Evolutionary conservation across 2,113 vertebrate genomes (phyloP).

Genomic region (Trichomycterus rosablanca): DNA sequence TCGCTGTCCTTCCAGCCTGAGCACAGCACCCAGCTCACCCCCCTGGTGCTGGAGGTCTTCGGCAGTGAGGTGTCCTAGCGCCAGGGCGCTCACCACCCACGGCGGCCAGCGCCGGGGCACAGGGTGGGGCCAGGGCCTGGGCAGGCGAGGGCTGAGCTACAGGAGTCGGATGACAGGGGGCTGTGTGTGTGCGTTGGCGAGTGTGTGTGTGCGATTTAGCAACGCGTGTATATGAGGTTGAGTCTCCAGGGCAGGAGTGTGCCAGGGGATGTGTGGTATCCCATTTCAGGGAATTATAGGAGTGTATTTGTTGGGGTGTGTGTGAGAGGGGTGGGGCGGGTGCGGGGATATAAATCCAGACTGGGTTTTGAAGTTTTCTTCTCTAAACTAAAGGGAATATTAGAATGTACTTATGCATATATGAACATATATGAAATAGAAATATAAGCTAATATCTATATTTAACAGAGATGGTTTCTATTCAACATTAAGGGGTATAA

Average conservation of each 20-base stretch:
- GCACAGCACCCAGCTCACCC: slow-evolving; percentile 93
- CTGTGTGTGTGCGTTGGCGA: background rate
- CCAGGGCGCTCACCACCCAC: background rate
- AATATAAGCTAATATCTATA: slow-evolving; percentile 64
- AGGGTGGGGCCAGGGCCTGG: slow-evolving; percentile 17
- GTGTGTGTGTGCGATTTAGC: background rate
- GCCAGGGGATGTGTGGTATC: slow-evolving; percentile 13
- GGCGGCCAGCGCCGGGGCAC: background rate
- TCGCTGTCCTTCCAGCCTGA: slow-evolving; percentile 87
- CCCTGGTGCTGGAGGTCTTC: slow-evolving; percentile 91
- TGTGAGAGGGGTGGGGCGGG: background rate
- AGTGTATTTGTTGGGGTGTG: slow-evolving; percentile 1
- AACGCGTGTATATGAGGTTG: too few species aligned
- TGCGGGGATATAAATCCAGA: background rate
- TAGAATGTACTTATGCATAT: slow-evolving; percentile 67
- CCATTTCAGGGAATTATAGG: slow-evolving; percentile 24
- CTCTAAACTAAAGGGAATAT: slow-evolving; percentile 57
- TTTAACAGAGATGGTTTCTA: slow-evolving; percentile 60
- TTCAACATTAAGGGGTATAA: slow-evolving; percentile 52
- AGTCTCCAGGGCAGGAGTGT: slow-evolving; percentile 5
- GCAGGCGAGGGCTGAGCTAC: slow-evolving; percentile 31
- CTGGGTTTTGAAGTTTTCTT: slow-evolving; percentile 43
- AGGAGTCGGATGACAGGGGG: background rate
- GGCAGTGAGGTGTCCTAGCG: slow-evolving; percentile 88
- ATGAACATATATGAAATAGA: slow-evolving; percentile 59